Conservation (phyloP, 2,113 vertebrate species). For the Nipponia nippon region DNA sequence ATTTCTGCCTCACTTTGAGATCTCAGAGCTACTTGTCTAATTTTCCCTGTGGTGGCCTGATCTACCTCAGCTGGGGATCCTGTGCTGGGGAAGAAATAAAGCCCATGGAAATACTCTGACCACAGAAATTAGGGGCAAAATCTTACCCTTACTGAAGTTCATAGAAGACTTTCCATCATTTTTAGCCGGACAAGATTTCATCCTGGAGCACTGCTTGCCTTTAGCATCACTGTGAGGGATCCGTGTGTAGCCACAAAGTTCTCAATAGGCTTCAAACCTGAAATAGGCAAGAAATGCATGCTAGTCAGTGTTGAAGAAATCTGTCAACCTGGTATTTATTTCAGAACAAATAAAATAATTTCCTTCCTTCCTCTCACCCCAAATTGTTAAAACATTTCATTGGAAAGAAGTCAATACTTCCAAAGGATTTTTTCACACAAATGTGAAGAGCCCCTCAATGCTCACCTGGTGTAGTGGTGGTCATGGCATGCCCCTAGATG, state of each 20-base stretch:
- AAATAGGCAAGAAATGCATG: neutral
- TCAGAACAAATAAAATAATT: neutral
- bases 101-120: accelerated
- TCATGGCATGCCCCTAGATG: neutral
- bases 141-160: neutral
- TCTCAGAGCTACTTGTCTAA: neutral
- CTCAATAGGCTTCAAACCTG: neutral
- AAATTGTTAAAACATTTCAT: neutral
- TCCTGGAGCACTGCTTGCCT: neutral
- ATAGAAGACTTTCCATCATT: neutral
- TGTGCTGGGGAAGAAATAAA: neutral
- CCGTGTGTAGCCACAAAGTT: neutral
- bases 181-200: neutral
- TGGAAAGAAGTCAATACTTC: neutral
- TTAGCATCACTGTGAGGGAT: neutral
- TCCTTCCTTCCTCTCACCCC: neutral
- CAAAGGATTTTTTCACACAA: neutral
- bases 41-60: neutral
- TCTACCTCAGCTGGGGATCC: neutral
- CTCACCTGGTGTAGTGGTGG: neutral
- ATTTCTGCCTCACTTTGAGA: neutral
- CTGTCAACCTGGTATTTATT: neutral
- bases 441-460: neutral
- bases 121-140: neutral
- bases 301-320: neutral